Conservation (phyloP, 2,113 vertebrate species). For the Meles meles region DNA sequence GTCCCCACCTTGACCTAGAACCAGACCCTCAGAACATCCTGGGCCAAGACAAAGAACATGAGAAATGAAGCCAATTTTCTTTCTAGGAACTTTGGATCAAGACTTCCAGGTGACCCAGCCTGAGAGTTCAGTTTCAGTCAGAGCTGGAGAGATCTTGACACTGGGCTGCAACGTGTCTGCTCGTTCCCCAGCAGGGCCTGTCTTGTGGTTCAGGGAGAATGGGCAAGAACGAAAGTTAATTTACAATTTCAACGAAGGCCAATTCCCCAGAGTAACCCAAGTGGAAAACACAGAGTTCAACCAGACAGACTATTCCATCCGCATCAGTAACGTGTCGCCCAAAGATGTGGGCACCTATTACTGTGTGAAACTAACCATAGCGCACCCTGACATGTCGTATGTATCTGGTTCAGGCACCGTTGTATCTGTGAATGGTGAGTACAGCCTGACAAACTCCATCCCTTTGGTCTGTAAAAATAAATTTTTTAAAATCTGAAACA, state of each 20-base stretch:
- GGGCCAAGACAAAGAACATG: not conserved
- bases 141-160: not conserved
- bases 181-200: accelerated
- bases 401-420: not conserved
- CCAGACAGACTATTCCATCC: slow-evolving; percentile 11
- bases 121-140: not conserved
- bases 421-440: slow-evolving; percentile 3
- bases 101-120: not conserved
- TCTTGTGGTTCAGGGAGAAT: not conserved
- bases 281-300: not conserved
- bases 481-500: not conserved
- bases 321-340: not conserved
- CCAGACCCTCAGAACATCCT: not conserved
- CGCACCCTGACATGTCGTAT: not conserved
- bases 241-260: not conserved
- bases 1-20: not conserved
- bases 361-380: slow-evolving; percentile 25
- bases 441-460: not conserved
- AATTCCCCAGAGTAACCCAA: not conserved
- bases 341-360: slow-evolving; percentile 41
- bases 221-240: not conserved
- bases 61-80: not conserved
- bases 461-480: not conserved
- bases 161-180: not conserved
- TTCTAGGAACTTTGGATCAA: not conserved